Conservation (phyloP, 2,113 vertebrate species). For the Dipodomys merriami region DNA sequence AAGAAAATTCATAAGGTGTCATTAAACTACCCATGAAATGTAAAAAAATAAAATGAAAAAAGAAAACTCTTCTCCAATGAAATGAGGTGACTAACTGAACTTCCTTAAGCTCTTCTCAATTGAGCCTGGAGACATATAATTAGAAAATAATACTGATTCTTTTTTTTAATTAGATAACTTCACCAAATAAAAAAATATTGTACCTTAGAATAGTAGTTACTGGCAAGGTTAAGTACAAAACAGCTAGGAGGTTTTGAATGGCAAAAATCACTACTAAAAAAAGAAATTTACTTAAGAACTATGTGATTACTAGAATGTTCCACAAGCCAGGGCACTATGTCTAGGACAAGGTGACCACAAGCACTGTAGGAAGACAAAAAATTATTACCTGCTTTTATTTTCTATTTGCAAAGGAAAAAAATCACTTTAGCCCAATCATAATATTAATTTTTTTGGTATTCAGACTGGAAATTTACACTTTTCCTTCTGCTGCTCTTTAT, state of each 20-base stretch:
- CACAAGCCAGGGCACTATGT: not conserved
- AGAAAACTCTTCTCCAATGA: not conserved
- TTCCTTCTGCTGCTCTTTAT: conserved; percentile 3
- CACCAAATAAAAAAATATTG: not conserved
- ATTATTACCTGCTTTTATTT: not conserved
- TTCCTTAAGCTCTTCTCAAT: not conserved
- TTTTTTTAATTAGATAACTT: not conserved
- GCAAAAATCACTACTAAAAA: not conserved
- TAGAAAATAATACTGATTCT: conserved; percentile 16
- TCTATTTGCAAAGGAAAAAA: not conserved
- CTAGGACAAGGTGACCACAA: not conserved
- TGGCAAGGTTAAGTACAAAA: not conserved
- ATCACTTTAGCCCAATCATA: not conserved
- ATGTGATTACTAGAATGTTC: not conserved
- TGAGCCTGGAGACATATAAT: not conserved
- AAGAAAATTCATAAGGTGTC: not conserved
- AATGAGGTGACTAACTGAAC: not conserved
- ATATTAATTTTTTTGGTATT: not conserved
- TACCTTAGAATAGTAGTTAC: not conserved
- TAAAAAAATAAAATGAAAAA: not conserved
- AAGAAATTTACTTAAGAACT: not conserved
- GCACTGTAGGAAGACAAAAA: not conserved
- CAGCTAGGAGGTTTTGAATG: not conserved
- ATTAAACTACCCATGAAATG: not conserved
- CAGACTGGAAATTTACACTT: not conserved